phyloP scores from a whole-genome alignment of 2,888 invertebrate species.

The Gerris lacustris region DNA sequence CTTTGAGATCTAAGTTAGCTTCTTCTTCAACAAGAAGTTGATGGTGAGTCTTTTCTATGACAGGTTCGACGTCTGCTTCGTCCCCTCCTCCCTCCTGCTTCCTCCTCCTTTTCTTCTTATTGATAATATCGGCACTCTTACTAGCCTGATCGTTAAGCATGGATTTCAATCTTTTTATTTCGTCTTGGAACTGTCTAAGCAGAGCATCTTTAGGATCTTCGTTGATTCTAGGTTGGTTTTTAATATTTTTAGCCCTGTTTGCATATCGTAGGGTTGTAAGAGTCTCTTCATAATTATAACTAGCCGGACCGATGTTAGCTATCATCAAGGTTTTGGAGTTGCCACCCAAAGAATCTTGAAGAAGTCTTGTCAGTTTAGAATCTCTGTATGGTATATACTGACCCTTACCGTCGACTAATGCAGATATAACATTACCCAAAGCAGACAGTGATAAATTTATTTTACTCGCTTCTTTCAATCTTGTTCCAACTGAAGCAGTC shows the following conservation, averaged over 20 bases:
- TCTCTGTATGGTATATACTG: conserved; percentile 95
- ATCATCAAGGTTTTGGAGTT: conserved; percentile 99
- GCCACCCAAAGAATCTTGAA: conserved; percentile 89
- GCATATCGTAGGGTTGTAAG: conserved; percentile 92
- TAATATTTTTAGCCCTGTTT: conserved; percentile 93
- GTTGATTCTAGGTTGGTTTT: conserved; percentile 95
- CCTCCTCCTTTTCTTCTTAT: conserved; percentile 22
- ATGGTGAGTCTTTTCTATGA: conserved; percentile 26
- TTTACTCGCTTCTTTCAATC: conserved; percentile 90
- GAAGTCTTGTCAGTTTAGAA: conserved; percentile 86
- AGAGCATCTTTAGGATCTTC: conserved; percentile 99
- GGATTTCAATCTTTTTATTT: conserved; percentile 61
- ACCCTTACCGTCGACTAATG: conserved; percentile 81
- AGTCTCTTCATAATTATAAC: conserved; percentile 95
- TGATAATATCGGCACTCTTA: conserved; percentile 4
- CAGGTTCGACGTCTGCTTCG: conserved; percentile 11
- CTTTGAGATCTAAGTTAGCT: conserved; percentile 27
- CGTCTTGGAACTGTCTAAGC: conserved; percentile 86
- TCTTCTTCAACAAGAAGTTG: conserved; percentile 33
- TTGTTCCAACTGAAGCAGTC: conserved; percentile 79
- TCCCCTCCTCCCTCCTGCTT: conserved; percentile 18
- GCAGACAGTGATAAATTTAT: conserved; percentile 94
- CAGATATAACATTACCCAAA: conserved; percentile 96
- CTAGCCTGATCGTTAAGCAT: conserved; percentile 12
- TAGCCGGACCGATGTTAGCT: conserved; percentile 95